Base-by-base conservation (phyloP, 2,797 vertebrate genomes). In the Ctenosaura bakeri region DNA sequence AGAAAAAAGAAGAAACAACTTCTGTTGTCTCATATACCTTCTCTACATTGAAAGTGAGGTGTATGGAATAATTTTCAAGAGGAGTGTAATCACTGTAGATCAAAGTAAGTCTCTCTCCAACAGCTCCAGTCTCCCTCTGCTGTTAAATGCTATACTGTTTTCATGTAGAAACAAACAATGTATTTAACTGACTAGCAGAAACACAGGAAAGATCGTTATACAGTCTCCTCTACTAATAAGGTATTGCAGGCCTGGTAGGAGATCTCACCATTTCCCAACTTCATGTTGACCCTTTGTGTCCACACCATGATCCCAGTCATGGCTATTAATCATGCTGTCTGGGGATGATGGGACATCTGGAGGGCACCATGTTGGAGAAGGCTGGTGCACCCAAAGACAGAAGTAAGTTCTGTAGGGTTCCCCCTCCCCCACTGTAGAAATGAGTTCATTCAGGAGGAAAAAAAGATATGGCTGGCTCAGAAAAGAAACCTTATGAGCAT, bases 11-110 rank as follows among this genome's bases (percentile, higher is more conserved):
- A 83, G 73, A 77, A 95, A 95, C 94, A 95, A 94, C 94, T 96
- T 97, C 92, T 93, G 86, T 94, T 97, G 94, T 97, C 93, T 95
- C 92, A 89, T 0, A 1, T 93, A 95, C 87, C 93, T 95, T 95
- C 93, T 79, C 88, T 94, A 88, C 93, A 94, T 95, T 96, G 94
- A 96, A 96, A 94, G 96, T 94, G 92, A 96, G 64, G 93, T 92
- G 64, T 90, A 86, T 90, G 91, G 94, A 94, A 94, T 89, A 96
- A 90, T 95, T 95, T 94, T 94, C 54, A 92, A 90, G n/a, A 90
- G 42, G 84, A 93, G 85, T 92, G 59, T 87, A 95, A 83, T 95
- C 92, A 93, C 96, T 97, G 95, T 89, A 92, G 96, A 93, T 87
- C 89, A 91, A 89, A 88, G 95, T 92, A 73, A 82, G 86, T 95